phyloP scores from a whole-genome alignment of 2,888 invertebrate species.

The Ennomos fuscantarius region DNA sequence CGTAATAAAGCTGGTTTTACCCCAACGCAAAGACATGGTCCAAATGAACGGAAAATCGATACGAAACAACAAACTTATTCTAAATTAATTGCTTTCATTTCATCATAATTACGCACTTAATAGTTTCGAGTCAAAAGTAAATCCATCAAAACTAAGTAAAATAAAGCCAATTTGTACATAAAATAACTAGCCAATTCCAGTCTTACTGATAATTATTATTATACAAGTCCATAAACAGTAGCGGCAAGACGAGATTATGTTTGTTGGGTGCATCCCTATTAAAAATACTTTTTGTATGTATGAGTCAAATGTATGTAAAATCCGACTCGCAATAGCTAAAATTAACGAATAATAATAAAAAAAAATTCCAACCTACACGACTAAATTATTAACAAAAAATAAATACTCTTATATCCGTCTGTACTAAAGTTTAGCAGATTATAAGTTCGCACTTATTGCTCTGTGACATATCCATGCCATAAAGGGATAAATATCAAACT shows the following conservation, averaged over 20 bases:
- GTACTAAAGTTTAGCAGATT: no score
- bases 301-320: slow-evolving; percentile 6
- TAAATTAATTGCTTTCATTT: slow-evolving; percentile 68
- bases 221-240: slow-evolving; percentile 34
- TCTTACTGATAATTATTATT: slow-evolving; percentile 47
- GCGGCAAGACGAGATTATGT: slow-evolving; percentile 28
- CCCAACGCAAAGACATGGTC: background rate
- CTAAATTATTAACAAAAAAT: slow-evolving; percentile 3
- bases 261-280: background rate
- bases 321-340: slow-evolving; percentile 10
- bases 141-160: slow-evolving; percentile 51
- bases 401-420: background rate
- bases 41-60: slow-evolving; percentile 43
- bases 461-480: no score
- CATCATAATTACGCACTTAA: slow-evolving; percentile 58
- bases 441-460: no score
- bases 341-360: slow-evolving; percentile 9
- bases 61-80: slow-evolving; percentile 47
- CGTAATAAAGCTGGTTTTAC: no score
- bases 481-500: no score
- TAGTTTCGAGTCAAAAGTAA: slow-evolving; percentile 30
- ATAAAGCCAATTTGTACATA: slow-evolving; percentile 53
- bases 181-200: slow-evolving; percentile 52
- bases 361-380: background rate
- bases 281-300: slow-evolving; percentile 5